Conservation (phyloP, 2,797 vertebrate species). For the Siniperca undulata region DNA sequence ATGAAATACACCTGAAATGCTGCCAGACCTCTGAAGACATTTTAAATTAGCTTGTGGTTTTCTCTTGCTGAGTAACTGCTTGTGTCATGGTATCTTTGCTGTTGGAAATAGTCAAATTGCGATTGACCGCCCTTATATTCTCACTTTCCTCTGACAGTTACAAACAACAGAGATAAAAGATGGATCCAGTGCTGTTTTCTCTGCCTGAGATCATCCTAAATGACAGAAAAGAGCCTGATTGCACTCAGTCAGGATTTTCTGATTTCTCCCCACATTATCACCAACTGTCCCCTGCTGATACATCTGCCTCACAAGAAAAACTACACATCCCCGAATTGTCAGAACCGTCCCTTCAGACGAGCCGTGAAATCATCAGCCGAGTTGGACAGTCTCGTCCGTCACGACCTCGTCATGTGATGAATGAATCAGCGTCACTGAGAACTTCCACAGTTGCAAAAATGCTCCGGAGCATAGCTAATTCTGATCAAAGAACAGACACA, state of each 20-base stretch:
- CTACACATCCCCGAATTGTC: fast-evolving
- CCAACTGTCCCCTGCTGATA: too few relatives aligned
- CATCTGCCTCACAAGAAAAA: background rate
- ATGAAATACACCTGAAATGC: background rate
- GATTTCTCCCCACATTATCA: too few relatives aligned
- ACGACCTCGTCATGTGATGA: background rate
- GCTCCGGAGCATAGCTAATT: fast-evolving
- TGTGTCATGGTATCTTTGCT: background rate
- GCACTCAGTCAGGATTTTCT: background rate
- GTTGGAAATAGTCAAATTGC: background rate
- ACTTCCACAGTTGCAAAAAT: background rate
- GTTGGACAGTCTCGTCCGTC: background rate
- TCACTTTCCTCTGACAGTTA: background rate
- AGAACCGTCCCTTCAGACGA: fast-evolving
- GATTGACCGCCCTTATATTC: background rate
- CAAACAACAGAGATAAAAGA: background rate
- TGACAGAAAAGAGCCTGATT: background rate
- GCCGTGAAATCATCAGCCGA: background rate
- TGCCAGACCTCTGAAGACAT: too few relatives aligned
- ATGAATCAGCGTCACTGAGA: fast-evolving
- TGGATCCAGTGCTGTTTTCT: background rate
- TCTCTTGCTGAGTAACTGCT: background rate
- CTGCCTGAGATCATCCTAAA: background rate
- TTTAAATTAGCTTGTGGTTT: background rate
- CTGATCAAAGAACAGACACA: background rate